These are phyloP conservation scores for Aplochiton taeniatus DNA, from an alignment of 2,797 vertebrate species.

Conservation along the genomic window DNA sequence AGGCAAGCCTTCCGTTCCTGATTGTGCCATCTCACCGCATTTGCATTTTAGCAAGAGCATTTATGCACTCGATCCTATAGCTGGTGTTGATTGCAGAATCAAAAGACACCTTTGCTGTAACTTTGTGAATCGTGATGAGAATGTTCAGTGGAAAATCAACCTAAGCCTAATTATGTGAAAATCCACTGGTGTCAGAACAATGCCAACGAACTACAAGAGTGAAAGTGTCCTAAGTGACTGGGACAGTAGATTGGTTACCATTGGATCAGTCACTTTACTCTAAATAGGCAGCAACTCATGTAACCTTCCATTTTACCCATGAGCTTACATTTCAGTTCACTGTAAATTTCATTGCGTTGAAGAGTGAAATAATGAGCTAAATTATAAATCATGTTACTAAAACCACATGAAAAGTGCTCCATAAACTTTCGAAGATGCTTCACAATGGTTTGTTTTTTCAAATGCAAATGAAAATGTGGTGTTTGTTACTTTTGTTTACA, in stretches of 20 bases:
- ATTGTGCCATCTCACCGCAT: neutral
- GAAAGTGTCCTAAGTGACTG: no score
- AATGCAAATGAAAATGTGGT: slow-evolving; percentile 33
- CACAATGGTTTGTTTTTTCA: slow-evolving; percentile 20
- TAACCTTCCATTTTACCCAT: slow-evolving; percentile 45
- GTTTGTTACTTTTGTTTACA: slow-evolving; percentile 43
- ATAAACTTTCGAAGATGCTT: slow-evolving; percentile 44
- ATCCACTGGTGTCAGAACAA: no score
- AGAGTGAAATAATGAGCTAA: slow-evolving; percentile 30
- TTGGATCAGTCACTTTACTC: slow-evolving; percentile 50
- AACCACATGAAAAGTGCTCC: slow-evolving; percentile 32
- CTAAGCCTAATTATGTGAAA: slow-evolving; percentile 16
- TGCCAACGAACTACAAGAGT: no score
- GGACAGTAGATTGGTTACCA: slow-evolving; percentile 10
- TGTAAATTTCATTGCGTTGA: slow-evolving; percentile 38
- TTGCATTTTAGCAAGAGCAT: slow-evolving; percentile 33
- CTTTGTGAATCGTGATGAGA: slow-evolving; percentile 48
- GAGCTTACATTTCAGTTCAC: slow-evolving; percentile 38
- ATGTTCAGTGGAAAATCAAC: slow-evolving; percentile 46
- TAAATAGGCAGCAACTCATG: slow-evolving; percentile 42
- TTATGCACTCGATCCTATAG: slow-evolving; percentile 16
- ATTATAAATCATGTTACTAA: slow-evolving; percentile 45
- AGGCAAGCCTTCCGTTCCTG: slow-evolving; percentile 1
- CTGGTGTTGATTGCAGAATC: slow-evolving; percentile 40
- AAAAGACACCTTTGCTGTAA: slow-evolving; percentile 32